A percentile compares a stretch with the other conserved stretches of the same genome.
Conservation (phyloP, 2,113 vertebrate species). For the Esox niger region DNA sequence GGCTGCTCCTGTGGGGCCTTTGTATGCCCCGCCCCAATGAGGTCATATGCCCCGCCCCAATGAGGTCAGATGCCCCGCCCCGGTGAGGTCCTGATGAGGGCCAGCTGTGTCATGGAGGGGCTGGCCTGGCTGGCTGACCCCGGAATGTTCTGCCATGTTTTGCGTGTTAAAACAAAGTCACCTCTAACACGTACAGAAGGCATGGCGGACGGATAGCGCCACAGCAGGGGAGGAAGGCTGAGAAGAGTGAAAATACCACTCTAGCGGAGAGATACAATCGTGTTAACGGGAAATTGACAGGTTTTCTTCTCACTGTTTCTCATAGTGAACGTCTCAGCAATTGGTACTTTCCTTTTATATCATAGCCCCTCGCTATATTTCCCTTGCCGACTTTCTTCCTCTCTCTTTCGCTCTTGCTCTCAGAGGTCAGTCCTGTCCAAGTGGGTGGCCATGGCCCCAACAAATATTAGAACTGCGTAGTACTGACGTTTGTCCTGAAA, state of each 20-base stretch:
- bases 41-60: too few species aligned
- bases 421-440: slow-evolving; percentile 10
- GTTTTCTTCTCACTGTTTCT: slow-evolving; percentile 1
- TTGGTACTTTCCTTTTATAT: background rate
- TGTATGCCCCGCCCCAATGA: too few species aligned
- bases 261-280: background rate
- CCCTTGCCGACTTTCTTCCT: background rate
- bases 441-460: slow-evolving; percentile 24
- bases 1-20: too few species aligned
- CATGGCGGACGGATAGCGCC: background rate
- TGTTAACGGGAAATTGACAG: background rate
- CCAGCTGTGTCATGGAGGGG: too few species aligned
- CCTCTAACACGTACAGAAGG: background rate
- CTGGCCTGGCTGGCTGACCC: too few species aligned
- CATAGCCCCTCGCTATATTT: background rate
- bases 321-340: background rate
- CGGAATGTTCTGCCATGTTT: too few species aligned
- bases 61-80: too few species aligned
- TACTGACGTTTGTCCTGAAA: too few species aligned
- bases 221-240: background rate
- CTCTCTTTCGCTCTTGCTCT: background rate
- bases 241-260: background rate
- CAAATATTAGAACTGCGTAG: background rate
- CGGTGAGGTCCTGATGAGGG: too few species aligned
- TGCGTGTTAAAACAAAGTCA: too few species aligned